Base-by-base conservation (phyloP, 2,888 invertebrate species). In the Tanypteryx hageni region DNA sequence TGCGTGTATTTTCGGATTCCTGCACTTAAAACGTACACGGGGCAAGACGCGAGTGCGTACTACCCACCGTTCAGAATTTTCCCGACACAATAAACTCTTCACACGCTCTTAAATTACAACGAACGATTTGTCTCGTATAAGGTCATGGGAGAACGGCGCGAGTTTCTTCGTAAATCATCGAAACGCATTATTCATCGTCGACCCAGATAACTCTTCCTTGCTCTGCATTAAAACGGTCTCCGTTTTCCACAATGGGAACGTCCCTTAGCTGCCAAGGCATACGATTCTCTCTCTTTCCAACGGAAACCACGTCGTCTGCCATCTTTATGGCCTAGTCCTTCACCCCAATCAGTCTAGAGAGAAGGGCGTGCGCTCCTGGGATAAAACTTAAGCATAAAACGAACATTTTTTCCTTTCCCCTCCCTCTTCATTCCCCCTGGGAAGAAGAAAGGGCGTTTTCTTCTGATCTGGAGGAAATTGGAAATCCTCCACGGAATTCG, bases 161-260 rank as follows among this genome's bases (percentile, higher is more conserved):
- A 14, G 64, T n/a, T n/a, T 13, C 22, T 22, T 22, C 76, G 76
- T 76, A 76, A 76, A 76, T 76, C 76, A 76, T 76, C 22, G 76
- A 76, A 76, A 76, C 22, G 76, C 76, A 27, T 76, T 76, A n/a
- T 76, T 76, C 76, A 22, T 22, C 22, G 76, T 27, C 76, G 76
- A 76, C 22, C 76, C 14, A 76, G 22, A 22, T 27, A 76, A 22
- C 76, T 76, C 27, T 76, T 27, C 76, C 76, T 27, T 27, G 61
- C 27, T 11, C 22, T 22, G 11, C 7, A 22, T 27, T 76, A 27
- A 76, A 76, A 22, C 27, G 76, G 27, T 76, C 76, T 76, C 76
- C 76, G 76, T 76, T 76, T 76, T 22, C 76, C 76, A 76, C 76
- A 76, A 76, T 11, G 76, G 76, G 76, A 27, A 76, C 76, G 76